phyloP scores from a whole-genome alignment of 2,797 vertebrate genomes.

The Alosa sapidissima region DNA sequence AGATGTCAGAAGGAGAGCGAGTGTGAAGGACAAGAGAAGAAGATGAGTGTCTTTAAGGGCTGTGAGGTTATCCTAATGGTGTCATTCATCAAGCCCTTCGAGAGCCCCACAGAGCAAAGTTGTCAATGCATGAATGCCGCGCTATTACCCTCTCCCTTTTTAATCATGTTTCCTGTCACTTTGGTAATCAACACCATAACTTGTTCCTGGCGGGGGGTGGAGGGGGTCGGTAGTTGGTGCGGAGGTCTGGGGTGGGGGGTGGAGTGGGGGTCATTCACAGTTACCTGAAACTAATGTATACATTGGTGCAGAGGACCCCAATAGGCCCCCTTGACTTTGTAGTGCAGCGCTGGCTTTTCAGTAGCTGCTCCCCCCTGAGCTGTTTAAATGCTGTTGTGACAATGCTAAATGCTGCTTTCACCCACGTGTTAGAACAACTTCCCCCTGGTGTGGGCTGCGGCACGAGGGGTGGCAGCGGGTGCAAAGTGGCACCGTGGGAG shows the following conservation, averaged over 20 bases:
- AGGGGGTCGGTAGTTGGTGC: not conserved
- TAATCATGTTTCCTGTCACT: conserved; percentile 82
- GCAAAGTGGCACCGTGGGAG: conserved; percentile 53
- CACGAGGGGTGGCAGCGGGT: conserved; percentile 46
- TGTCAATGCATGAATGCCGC: conserved; percentile 81
- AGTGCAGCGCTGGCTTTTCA: conserved; percentile 73
- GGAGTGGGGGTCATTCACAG: conserved; percentile 63
- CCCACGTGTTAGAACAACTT: conserved; percentile 69
- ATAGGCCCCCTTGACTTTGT: conserved; percentile 65
- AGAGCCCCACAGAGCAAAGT: conserved; percentile 79
- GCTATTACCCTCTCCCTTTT: conserved; percentile 80
- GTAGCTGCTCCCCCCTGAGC: conserved; percentile 61
- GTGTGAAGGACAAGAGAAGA: conserved; percentile 80
- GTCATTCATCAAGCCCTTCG: conserved; percentile 81
- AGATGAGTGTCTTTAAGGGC: conserved; percentile 79
- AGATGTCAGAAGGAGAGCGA: conserved; percentile 72
- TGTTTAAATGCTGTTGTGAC: conserved; percentile 76
- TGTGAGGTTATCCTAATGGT: conserved; percentile 82
- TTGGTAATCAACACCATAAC: conserved; percentile 80
- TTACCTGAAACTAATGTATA: conserved; percentile 55
- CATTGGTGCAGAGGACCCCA: conserved; percentile 47
- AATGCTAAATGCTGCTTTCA: conserved; percentile 77
- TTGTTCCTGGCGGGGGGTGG: conserved; percentile 56
- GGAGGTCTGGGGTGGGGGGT: not conserved
- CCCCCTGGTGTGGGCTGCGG: conserved; percentile 49